Conservation (phyloP, 2,797 vertebrate species). For the Myioborus miniatus region DNA sequence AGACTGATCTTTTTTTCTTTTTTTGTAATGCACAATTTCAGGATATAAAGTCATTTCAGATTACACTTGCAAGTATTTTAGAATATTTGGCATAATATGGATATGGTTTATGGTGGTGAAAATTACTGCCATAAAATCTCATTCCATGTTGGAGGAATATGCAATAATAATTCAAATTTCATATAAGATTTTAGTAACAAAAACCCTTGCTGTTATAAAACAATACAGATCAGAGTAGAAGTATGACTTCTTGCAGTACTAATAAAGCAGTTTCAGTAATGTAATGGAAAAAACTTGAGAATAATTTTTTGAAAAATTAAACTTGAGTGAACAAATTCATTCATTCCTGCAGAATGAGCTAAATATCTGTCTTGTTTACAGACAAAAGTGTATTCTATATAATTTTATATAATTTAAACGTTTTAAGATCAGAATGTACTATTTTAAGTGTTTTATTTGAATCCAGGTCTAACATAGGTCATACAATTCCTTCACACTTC, state of each 20-base stretch:
- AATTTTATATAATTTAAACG: neutral
- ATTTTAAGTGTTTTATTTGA: neutral
- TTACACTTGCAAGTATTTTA: neutral
- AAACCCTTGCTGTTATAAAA: fast-evolving
- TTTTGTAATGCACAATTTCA: neutral
- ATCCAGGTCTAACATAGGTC: neutral
- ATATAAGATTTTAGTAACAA: neutral
- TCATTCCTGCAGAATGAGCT: neutral
- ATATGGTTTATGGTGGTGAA: neutral
- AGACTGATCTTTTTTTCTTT: too few species aligned
- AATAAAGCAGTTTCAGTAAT: neutral
- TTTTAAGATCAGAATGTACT: neutral
- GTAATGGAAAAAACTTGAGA: neutral
- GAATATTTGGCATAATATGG: neutral
- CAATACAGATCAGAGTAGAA: neutral
- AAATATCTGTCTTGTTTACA: neutral
- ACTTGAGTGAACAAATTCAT: neutral
- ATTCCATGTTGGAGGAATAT: neutral
- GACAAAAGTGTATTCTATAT: neutral
- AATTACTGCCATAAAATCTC: neutral
- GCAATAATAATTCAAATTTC: neutral
- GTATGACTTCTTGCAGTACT: neutral
- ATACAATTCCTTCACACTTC: neutral
- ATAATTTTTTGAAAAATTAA: neutral
- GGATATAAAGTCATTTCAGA: neutral